Evolutionary conservation across 2,797 vertebrate species (phyloP).

Genomic region (Carcharodon carcharias): DNA sequence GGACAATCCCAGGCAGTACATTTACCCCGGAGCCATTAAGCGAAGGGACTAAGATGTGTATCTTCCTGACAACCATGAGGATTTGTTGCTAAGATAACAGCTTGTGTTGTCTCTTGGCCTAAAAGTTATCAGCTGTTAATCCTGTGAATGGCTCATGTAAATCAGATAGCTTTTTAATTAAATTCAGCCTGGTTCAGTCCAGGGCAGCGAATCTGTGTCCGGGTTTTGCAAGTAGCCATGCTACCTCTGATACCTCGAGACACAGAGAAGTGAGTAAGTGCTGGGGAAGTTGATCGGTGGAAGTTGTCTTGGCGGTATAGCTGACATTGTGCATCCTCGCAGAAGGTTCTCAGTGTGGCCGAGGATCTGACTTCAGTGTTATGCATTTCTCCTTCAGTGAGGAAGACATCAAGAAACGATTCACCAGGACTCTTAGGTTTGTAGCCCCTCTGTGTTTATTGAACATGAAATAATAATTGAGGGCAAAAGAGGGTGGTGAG

Average conservation of each 20-base stretch:
- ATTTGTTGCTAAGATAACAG: neutral
- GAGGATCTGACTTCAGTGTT: neutral
- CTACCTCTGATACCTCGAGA: neutral
- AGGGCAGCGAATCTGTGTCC: neutral
- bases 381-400: conserved; percentile 57
- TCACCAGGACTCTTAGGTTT: conserved; percentile 53
- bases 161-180: neutral
- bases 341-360: neutral
- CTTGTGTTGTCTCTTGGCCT: neutral
- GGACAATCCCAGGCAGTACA: neutral
- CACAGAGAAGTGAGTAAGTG: conserved; percentile 27
- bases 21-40: neutral
- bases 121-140: neutral
- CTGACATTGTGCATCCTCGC: neutral
- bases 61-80: neutral
- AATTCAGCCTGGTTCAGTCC: neutral
- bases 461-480: neutral
- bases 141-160: neutral
- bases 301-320: neutral
- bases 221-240: neutral
- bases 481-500: neutral
- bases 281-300: conserved; percentile 10
- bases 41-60: neutral
- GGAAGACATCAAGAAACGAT: conserved; percentile 50
- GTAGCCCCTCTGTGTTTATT: conserved; percentile 41